A percentile compares a stretch with the other conserved stretches of the same genome.
Conservation (phyloP, 2,888 invertebrate genomes). For the Oithona nana region DNA sequence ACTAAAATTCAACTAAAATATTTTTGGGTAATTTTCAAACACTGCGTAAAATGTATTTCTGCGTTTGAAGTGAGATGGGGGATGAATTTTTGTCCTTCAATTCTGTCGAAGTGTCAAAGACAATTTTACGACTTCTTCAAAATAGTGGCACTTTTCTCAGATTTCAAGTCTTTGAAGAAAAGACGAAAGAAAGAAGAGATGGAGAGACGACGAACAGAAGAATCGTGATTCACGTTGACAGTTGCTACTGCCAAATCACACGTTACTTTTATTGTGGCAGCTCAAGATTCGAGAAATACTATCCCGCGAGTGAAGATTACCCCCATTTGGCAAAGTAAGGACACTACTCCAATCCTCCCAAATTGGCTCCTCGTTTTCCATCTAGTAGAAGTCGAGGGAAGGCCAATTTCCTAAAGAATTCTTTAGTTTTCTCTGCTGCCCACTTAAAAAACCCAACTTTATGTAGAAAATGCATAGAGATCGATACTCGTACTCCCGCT, state of each 20-base stretch:
- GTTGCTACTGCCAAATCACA: not conserved
- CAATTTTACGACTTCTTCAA: not conserved
- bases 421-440: too few relatives aligned
- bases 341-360: not conserved
- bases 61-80: not conserved
- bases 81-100: not conserved
- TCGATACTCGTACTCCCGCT: too few relatives aligned
- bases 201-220: not conserved
- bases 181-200: not conserved
- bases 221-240: not conserved
- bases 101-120: not conserved
- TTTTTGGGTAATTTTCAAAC: too few relatives aligned
- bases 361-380: not conserved
- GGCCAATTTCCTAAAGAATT: too few relatives aligned
- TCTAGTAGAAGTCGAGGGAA: too few relatives aligned
- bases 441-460: too few relatives aligned
- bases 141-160: not conserved
- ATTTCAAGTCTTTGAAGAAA: not conserved
- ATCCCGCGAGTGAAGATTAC: not conserved
- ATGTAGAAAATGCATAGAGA: too few relatives aligned
- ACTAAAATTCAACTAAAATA: too few relatives aligned
- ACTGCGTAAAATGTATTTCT: not conserved
- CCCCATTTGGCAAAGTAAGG: not conserved
- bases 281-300: not conserved
- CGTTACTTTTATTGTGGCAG: not conserved